Evolutionary conservation across 2,113 vertebrate genomes (phyloP), one percentile per base, ranked within the genome.

Genomic region (Colaptes auratus): DNA sequence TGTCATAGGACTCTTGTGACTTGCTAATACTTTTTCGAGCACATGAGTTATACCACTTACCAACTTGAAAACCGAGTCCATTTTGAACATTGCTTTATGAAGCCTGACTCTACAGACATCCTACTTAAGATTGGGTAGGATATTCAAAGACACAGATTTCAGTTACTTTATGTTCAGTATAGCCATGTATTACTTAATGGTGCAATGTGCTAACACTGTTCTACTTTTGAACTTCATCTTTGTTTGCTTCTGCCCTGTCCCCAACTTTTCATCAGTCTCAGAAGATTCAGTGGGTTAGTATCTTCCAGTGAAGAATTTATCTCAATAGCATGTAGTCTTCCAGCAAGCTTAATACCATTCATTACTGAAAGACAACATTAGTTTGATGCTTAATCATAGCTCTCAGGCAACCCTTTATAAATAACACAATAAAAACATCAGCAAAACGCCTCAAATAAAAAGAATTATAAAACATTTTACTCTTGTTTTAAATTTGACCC

Each of bases 391-490:
- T 67, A 56, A 42, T 76, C 39, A 33, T 16, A 77, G 56, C 33
- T 85, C 56, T 83, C 35, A 56, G 46, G 13, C 1, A 7, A 61
- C 42, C 44, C 42, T 58, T 63, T 92, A 91, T 31, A 61, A 63
- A 73, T 55, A 86, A 56, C 0, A 0, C 53, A 76, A 91, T 50
- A 92, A 93, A 92, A 95, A 65, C 31, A 86, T 35, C 73, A 67
- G 76, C 9, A 67, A 90, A 97, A 84, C 15, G 8, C 61, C 85
- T 98, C 97, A 93, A 96, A 97, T 75, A 96, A 85, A 92, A 94
- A 94, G 70, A 71, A 7, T 50, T 83, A 90, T 3, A 92, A 52
- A 96, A 92, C 48, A 90, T 69, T 88, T 91, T 50, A 33, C 58
- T 87, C 64, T 28, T 74, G 13, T 88, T 79, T 86, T 86, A 80